Conservation (phyloP, 2,113 vertebrate species). For the Brienomyrus longianalis region DNA sequence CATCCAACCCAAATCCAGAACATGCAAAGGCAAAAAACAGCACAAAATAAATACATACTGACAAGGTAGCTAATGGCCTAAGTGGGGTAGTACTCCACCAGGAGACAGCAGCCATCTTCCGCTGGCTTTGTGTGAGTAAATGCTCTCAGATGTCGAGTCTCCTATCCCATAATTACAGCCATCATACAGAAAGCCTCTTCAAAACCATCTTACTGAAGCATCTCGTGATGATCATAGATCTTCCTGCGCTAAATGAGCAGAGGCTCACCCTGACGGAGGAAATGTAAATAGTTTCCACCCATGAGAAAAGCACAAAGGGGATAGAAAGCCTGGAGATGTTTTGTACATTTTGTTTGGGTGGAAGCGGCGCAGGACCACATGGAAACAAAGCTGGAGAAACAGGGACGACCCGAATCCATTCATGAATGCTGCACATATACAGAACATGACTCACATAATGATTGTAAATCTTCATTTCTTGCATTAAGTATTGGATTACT, state of each 20-base stretch:
- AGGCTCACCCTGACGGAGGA: not conserved
- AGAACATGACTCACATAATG: not conserved
- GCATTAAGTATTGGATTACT: no score
- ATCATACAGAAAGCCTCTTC: constrained; percentile 3
- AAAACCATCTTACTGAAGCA: constrained; percentile 17
- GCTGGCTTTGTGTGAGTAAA: constrained; percentile 6
- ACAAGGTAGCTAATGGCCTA: constrained; percentile 25
- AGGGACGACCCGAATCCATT: not conserved
- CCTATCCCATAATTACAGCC: constrained; percentile 23
- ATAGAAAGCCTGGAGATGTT: not conserved
- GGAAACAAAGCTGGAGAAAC: not conserved
- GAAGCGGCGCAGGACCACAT: not conserved
- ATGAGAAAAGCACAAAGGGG: not conserved
- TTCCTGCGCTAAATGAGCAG: not conserved
- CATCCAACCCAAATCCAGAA: not conserved
- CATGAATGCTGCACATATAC: not conserved
- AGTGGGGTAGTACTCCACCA: not conserved
- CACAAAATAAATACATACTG: not conserved
- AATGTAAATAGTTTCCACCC: constrained; percentile 5
- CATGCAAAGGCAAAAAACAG: constrained; percentile 5
- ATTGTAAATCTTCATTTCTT: not conserved
- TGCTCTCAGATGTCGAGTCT: constrained; percentile 18
- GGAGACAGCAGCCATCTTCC: constrained; percentile 9
- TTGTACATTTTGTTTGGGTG: not conserved
- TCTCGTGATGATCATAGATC: constrained; percentile 10